A percentile compares a stretch with the other conserved stretches of the same genome.
These are phyloP conservation scores for Zaprionus camerounensis DNA, from an alignment of 1,140 invertebrate genomes.

Conservation along the genomic window DNA sequence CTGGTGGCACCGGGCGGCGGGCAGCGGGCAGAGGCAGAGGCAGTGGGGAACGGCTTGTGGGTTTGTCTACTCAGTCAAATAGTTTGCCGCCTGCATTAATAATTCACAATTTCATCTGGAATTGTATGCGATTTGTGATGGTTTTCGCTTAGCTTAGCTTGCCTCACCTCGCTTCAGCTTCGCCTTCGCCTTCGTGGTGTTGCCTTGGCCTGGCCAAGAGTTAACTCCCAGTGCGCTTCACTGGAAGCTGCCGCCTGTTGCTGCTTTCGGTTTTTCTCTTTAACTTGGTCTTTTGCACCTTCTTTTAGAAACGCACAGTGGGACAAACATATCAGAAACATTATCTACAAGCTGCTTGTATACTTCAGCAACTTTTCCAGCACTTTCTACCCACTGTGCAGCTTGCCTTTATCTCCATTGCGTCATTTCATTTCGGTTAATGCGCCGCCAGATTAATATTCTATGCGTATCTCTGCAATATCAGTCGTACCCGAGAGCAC, in stretches of 20 bases:
- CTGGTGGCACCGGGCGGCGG: neutral
- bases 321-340: neutral
- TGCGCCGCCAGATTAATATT: slow-evolving; percentile 77
- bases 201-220: slow-evolving; percentile 25
- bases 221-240: slow-evolving; percentile 26
- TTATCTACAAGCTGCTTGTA: too few relatives aligned
- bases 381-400: slow-evolving; percentile 46
- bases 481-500: slow-evolving; percentile 18
- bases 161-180: neutral
- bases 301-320: slow-evolving; percentile 25
- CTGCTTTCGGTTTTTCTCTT: slow-evolving; percentile 41
- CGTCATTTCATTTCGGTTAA: slow-evolving; percentile 77
- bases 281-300: slow-evolving; percentile 23
- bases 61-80: slow-evolving; percentile 81
- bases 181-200: neutral
- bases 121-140: slow-evolving; percentile 83
- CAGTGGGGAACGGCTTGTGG: slow-evolving; percentile 44
- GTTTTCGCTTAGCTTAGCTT: slow-evolving; percentile 68
- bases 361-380: neutral
- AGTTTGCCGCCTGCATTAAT: slow-evolving; percentile 81
- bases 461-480: slow-evolving; percentile 72
- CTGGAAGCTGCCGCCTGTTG: slow-evolving; percentile 56
- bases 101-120: slow-evolving; percentile 83
- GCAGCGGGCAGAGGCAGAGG: neutral
- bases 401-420: slow-evolving; percentile 57